Percentiles rank a stretch among this genome's conserved stretches.
These are phyloP conservation scores for Troides helena DNA, from an alignment of 2,888 invertebrate species.

Conservation along the genomic window DNA sequence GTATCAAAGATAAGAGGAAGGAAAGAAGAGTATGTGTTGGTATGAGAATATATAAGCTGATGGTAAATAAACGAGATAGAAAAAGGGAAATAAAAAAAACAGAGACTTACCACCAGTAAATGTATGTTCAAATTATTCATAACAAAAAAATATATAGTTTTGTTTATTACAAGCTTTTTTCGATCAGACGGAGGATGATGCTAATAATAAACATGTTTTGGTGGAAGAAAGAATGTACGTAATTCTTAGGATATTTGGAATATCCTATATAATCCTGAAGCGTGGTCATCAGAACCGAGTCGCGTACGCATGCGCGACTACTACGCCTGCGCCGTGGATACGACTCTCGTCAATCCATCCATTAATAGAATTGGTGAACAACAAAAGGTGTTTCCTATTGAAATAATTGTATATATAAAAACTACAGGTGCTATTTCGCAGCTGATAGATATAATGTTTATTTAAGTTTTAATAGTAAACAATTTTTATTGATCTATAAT, in stretches of 20 bases:
- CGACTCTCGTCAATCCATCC: neutral
- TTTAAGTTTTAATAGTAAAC: neutral
- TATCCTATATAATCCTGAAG: neutral
- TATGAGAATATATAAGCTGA: too few species aligned
- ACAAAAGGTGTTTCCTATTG: constrained; percentile 14
- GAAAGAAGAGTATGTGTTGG: too few species aligned
- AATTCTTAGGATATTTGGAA: neutral
- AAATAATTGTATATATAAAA: constrained; percentile 5
- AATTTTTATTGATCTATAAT: neutral
- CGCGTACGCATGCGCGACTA: constrained; percentile 23
- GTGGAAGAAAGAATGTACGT: neutral
- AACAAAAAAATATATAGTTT: too few species aligned
- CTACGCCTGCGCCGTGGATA: constrained; percentile 19
- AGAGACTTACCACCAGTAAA: too few species aligned
- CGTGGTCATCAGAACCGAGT: neutral
- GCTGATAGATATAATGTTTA: constrained; percentile 7
- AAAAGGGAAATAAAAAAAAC: too few species aligned
- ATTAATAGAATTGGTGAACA: neutral
- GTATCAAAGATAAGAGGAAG: too few species aligned
- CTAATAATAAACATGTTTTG: neutral
- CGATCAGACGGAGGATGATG: neutral
- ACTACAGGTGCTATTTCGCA: constrained; percentile 18
- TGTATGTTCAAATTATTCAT: too few species aligned
- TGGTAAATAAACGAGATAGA: too few species aligned
- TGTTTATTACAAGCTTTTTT: neutral